A percentile compares a stretch with the other conserved stretches of the same genome.
These are phyloP conservation scores for Watersipora subatra DNA, from an alignment of 1,140 invertebrate species.

Conservation along the genomic window DNA sequence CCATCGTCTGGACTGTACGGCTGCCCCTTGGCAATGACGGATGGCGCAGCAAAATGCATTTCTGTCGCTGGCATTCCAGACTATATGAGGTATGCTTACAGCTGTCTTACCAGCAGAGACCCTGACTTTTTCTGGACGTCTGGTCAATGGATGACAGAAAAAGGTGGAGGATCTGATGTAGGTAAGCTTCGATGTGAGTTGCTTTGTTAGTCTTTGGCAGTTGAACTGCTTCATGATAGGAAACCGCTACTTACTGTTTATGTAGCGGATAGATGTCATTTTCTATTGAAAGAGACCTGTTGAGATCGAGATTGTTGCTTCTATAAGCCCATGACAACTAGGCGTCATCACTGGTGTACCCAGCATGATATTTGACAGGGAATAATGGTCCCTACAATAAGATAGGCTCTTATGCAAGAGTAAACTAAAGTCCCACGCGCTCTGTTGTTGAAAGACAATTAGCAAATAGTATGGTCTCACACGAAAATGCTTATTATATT, in stretches of 20 bases:
- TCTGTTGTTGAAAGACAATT: no score
- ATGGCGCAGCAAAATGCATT: slow-evolving; percentile 48
- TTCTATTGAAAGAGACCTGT: neutral
- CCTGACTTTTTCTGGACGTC: slow-evolving; percentile 49
- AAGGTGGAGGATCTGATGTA: slow-evolving; percentile 50
- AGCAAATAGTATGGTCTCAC: no score
- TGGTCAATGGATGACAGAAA: slow-evolving; percentile 55
- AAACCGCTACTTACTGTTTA: neutral
- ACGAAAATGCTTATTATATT: no score
- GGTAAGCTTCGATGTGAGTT: slow-evolving; percentile 20
- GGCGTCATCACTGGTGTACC: no score
- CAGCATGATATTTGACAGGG: no score
- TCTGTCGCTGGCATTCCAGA: slow-evolving; percentile 21
- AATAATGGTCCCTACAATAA: no score
- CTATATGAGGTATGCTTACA: slow-evolving; percentile 20
- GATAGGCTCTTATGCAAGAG: no score
- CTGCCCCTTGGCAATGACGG: slow-evolving; percentile 53
- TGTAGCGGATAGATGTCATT: slow-evolving; percentile 4
- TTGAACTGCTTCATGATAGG: neutral
- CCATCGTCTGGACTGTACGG: slow-evolving; percentile 47
- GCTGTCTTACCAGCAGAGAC: slow-evolving; percentile 40
- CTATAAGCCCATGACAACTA: no score
- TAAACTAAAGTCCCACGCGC: no score
- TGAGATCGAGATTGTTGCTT: neutral
- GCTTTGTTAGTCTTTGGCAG: neutral